These are phyloP conservation scores for Leptothorax acervorum DNA, from an alignment of 2,888 invertebrate species.

Conservation along the genomic window DNA sequence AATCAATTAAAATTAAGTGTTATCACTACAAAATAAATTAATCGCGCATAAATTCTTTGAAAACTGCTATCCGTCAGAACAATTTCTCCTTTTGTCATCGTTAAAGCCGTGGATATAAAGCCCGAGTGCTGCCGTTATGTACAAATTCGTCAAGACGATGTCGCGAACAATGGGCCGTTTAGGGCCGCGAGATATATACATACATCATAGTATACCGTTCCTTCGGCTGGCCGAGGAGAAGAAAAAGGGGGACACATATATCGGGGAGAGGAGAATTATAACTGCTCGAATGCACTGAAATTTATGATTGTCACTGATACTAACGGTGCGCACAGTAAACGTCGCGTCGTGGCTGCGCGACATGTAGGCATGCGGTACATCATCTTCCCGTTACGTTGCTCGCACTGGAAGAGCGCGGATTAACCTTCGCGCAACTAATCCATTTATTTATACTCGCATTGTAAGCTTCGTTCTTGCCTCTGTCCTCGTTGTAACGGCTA, in stretches of 20 bases:
- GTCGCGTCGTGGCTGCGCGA: conserved; percentile 56
- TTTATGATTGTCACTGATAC: conserved; percentile 62
- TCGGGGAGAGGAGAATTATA: conserved; percentile 50
- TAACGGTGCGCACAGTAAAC: conserved; percentile 41
- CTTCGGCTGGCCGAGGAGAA: conserved; percentile 49
- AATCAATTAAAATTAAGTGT: background rate
- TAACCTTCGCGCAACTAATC: conserved; percentile 65
- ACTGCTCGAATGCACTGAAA: conserved; percentile 48
- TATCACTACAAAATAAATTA: background rate
- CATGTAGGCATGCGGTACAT: conserved; percentile 59
- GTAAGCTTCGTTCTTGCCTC: background rate
- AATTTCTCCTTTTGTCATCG: conserved; percentile 66
- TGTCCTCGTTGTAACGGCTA: background rate
- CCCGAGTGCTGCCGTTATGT: conserved; percentile 82
- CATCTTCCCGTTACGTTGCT: conserved; percentile 58
- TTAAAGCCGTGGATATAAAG: conserved; percentile 39
- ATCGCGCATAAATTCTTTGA: background rate
- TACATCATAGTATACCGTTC: conserved; percentile 83
- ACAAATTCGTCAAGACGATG: conserved; percentile 83
- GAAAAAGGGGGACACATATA: conserved; percentile 45
- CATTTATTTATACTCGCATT: conserved; percentile 61
- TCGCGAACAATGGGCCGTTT: conserved; percentile 83
- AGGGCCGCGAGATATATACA: conserved; percentile 83
- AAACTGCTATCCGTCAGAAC: conserved; percentile 3
- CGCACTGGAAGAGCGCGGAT: conserved; percentile 60